phyloP scores from a whole-genome alignment of 2,797 vertebrate species.

The Pangasius djambal region DNA sequence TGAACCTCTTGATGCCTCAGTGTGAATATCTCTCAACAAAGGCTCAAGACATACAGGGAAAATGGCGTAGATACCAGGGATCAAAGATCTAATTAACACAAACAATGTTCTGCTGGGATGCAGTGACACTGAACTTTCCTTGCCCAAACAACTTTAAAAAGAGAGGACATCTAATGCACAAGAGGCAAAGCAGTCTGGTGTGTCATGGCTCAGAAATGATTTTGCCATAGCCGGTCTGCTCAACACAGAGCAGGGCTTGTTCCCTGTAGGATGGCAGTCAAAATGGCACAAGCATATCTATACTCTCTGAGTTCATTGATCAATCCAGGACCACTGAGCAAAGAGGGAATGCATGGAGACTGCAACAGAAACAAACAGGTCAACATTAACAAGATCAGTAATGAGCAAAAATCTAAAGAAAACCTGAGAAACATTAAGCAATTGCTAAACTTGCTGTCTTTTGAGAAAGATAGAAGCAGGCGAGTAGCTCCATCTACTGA shows the following conservation, averaged over 20 bases:
- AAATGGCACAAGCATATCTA: slow-evolving; percentile 5
- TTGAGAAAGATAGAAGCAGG: slow-evolving; percentile 37
- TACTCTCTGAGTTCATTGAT: slow-evolving; percentile 11
- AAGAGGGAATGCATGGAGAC: slow-evolving; percentile 4
- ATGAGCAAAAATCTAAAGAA: slow-evolving; percentile 11
- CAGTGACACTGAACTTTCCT: not conserved
- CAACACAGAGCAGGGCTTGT: slow-evolving; percentile 10
- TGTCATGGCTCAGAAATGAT: not conserved
- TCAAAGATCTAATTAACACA: slow-evolving; percentile 3
- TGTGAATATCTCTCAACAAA: not conserved
- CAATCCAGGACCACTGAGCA: slow-evolving; percentile 21
- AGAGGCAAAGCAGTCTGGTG: slow-evolving; percentile 1
- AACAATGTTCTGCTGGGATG: slow-evolving; percentile 9
- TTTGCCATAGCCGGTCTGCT: not conserved
- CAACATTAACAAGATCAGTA: slow-evolving; percentile 12
- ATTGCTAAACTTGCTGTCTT: slow-evolving; percentile 32
- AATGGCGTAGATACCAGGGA: not conserved
- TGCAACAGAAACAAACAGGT: slow-evolving; percentile 39
- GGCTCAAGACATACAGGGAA: not conserved
- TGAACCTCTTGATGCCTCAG: not conserved
- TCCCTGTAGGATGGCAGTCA: slow-evolving; percentile 13
- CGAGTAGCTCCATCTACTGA: slow-evolving; percentile 35
- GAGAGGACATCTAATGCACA: not conserved
- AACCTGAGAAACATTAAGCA: not conserved
- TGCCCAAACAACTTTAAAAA: not conserved